phyloP scores from a whole-genome alignment of 2,888 invertebrate genomes.

The Tetranychus piercei region DNA sequence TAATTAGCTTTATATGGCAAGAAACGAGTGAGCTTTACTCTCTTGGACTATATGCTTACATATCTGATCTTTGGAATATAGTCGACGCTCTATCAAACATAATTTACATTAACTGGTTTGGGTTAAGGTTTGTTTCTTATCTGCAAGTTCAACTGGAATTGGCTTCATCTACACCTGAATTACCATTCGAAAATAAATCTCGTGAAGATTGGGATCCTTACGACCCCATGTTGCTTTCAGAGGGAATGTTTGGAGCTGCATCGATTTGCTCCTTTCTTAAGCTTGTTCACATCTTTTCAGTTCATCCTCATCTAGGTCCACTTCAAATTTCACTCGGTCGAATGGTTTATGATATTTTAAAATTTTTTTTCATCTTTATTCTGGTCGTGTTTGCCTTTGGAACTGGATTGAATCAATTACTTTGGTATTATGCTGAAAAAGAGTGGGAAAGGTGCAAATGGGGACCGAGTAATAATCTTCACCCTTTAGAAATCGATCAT shows the following conservation, averaged over 20 bases:
- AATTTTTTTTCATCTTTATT: conserved; percentile 36
- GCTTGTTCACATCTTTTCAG: conserved; percentile 39
- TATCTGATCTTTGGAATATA: conserved; percentile 41
- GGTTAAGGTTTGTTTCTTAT: conserved; percentile 33
- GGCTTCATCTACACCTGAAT: not conserved
- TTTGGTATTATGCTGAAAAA: conserved; percentile 80
- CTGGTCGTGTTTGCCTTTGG: conserved; percentile 29
- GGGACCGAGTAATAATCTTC: conserved; percentile 17
- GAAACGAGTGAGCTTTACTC: conserved; percentile 40
- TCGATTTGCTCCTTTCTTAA: conserved; percentile 40
- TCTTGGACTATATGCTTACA: conserved; percentile 37
- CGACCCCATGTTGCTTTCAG: conserved; percentile 39
- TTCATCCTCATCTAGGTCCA: conserved; percentile 39
- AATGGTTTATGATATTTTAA: conserved; percentile 39
- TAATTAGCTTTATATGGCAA: conserved; percentile 46
- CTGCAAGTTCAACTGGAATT: conserved; percentile 25
- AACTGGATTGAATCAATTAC: conserved; percentile 43
- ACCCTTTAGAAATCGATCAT: conserved; percentile 21
- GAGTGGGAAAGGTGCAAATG: conserved; percentile 64
- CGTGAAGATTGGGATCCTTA: conserved; percentile 39
- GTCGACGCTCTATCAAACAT: conserved; percentile 39
- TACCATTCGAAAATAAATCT: conserved; percentile 44
- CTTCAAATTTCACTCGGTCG: conserved; percentile 39
- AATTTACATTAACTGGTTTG: conserved; percentile 38
- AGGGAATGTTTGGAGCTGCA: conserved; percentile 39